phyloP scores from a whole-genome alignment of 2,888 invertebrate species.

The Callyntrura guangdongensis region DNA sequence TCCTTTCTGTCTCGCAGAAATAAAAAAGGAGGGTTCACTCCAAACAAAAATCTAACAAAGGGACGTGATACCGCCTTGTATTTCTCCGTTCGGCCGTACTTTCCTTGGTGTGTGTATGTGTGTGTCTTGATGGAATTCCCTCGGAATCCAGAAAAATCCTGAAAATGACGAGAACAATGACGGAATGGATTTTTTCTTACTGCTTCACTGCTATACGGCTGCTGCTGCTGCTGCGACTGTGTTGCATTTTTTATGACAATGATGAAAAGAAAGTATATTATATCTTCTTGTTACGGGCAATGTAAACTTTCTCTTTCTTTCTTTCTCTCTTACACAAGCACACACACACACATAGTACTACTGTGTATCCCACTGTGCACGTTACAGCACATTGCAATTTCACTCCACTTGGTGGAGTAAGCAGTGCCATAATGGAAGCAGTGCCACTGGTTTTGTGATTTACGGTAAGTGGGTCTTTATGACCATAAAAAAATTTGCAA shows the following conservation, averaged over 20 bases:
- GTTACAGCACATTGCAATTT: background rate
- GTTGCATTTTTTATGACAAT: background rate
- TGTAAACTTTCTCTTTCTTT: too few species aligned
- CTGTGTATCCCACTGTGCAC: background rate
- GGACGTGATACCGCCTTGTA: background rate
- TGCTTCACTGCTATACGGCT: background rate
- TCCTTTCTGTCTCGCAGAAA: background rate
- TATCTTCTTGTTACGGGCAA: too few species aligned
- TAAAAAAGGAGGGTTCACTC: background rate
- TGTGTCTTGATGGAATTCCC: slow-evolving; percentile 7
- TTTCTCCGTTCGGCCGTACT: background rate
- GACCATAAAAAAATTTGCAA: background rate
- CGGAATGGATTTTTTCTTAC: slow-evolving; percentile 12
- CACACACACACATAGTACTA: too few species aligned
- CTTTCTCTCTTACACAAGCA: too few species aligned
- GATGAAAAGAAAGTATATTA: slow-evolving; percentile 7
- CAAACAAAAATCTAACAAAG: background rate
- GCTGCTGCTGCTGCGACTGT: background rate
- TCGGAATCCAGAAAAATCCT: slow-evolving; percentile 32
- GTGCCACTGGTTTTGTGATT: background rate
- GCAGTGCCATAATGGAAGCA: background rate
- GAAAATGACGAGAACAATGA: slow-evolving; percentile 37
- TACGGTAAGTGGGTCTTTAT: background rate
- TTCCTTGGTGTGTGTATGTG: background rate
- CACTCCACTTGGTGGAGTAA: slow-evolving; percentile 30